A percentile compares a stretch with the other conserved stretches of the same genome.
Evolutionary conservation across 2,888 invertebrate genomes (phyloP).

Genomic region (Agrochola lychnidis): DNA sequence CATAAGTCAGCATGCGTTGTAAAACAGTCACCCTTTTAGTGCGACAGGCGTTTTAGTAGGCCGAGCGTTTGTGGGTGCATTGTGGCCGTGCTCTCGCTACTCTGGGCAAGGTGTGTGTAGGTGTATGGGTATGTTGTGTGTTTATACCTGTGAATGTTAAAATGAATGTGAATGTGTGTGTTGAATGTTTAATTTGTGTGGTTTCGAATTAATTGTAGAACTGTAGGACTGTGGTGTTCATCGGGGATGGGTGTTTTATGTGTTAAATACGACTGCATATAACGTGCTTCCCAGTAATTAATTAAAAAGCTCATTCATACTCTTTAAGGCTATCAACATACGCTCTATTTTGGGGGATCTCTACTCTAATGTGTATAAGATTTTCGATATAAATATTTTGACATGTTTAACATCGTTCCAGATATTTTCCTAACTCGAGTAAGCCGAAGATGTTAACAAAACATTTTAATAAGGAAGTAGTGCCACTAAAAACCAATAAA

Average conservation of each 20-base stretch:
- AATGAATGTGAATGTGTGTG: no score
- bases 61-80: conserved; percentile 65
- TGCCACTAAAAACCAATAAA: background rate
- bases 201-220: conserved; percentile 39
- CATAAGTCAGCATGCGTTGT: conserved; percentile 57
- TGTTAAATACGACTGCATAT: background rate
- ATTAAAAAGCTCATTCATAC: background rate
- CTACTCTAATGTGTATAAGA: no score
- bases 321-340: background rate
- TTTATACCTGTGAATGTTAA: conserved; percentile 30
- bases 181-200: conserved; percentile 17
- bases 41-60: conserved; percentile 73
- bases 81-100: conserved; percentile 50
- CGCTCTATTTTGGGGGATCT: background rate
- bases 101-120: conserved; percentile 3
- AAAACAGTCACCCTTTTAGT: conserved; percentile 74
- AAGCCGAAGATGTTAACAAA: background rate
- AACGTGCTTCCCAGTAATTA: background rate
- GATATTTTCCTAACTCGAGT: background rate
- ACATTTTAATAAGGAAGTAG: background rate
- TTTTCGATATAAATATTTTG: background rate
- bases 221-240: background rate
- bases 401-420: background rate
- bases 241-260: conserved; percentile 3
- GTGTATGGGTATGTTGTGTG: background rate